A percentile compares a stretch with the other conserved stretches of the same genome.
phyloP scores from a whole-genome alignment of 2,888 invertebrate genomes.

The Clanis bilineata region DNA sequence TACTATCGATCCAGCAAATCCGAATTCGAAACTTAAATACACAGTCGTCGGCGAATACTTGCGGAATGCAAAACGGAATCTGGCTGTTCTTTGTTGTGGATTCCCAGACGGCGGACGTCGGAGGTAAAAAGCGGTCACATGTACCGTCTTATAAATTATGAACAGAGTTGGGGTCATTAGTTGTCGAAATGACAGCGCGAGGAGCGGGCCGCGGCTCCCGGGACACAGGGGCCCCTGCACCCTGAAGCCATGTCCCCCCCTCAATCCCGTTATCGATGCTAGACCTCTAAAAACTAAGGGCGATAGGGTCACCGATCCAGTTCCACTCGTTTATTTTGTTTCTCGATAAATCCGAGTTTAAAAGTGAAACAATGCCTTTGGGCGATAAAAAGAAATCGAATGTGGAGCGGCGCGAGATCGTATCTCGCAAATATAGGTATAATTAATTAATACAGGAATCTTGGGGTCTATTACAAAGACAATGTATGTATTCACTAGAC shows the following conservation, averaged over 20 bases:
- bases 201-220: conserved; percentile 13
- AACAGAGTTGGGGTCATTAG: conserved; percentile 65
- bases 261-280: conserved; percentile 67
- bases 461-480: conserved; percentile 40
- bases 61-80: conserved; percentile 78
- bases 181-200: conserved; percentile 64
- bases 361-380: conserved; percentile 48
- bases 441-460: conserved; percentile 47
- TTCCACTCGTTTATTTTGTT: conserved; percentile 51
- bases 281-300: conserved; percentile 65
- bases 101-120: conserved; percentile 77
- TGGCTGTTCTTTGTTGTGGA: conserved; percentile 74
- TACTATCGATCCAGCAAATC: conserved; percentile 56
- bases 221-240: background rate
- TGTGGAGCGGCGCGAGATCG: conserved; percentile 44
- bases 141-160: conserved; percentile 72
- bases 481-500: no score
- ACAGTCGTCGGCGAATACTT: conserved; percentile 59
- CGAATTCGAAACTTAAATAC: conserved; percentile 57
- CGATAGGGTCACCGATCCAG: conserved; percentile 61
- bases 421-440: conserved; percentile 34
- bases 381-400: conserved; percentile 45
- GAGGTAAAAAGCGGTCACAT: conserved; percentile 75
- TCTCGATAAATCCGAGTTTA: conserved; percentile 57
- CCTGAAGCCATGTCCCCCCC: conserved; percentile 1